These are phyloP conservation scores for Battus philenor DNA, from an alignment of 1,140 invertebrate genomes.

Conservation along the genomic window DNA sequence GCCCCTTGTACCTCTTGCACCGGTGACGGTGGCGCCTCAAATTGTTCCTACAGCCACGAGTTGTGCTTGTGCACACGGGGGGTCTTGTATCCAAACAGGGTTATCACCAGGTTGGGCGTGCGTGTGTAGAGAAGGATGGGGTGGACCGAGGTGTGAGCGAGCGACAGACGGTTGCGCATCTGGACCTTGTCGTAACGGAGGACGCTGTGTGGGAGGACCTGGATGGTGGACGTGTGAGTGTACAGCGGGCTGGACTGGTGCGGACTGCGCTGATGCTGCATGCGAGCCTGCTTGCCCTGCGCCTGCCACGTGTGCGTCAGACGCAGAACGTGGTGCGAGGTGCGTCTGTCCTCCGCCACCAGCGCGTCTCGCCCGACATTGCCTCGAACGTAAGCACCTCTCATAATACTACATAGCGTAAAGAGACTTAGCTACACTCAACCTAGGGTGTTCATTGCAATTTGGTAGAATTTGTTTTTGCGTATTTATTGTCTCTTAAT, in stretches of 20 bases:
- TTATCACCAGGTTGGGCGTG: constrained; percentile 5
- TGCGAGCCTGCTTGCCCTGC: constrained; percentile 79
- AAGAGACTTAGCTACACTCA: too few relatives aligned
- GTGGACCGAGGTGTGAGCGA: constrained; percentile 7
- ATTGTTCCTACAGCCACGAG: constrained; percentile 70
- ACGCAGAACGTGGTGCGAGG: constrained; percentile 28
- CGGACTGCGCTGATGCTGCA: constrained; percentile 73
- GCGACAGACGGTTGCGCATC: constrained; percentile 4
- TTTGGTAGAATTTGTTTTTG: too few relatives aligned
- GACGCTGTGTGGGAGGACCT: constrained; percentile 25
- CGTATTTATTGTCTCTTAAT: too few relatives aligned
- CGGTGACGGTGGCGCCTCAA: constrained; percentile 1
- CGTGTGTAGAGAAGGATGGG: constrained; percentile 8
- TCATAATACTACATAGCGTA: neutral
- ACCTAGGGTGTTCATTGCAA: too few relatives aligned
- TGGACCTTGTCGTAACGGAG: constrained; percentile 20
- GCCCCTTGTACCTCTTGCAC: constrained; percentile 1
- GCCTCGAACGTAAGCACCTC: constrained; percentile 43
- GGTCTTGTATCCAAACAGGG: constrained; percentile 7
- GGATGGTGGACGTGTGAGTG: constrained; percentile 42
- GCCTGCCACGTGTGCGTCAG: constrained; percentile 33
- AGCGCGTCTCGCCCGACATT: constrained; percentile 38
- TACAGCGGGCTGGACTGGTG: constrained; percentile 35
- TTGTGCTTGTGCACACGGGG: constrained; percentile 75
- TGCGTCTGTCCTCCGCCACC: constrained; percentile 49